Evolutionary conservation across 1,140 invertebrate genomes (phyloP).

Genomic region (Rhyzopertha dominica): DNA sequence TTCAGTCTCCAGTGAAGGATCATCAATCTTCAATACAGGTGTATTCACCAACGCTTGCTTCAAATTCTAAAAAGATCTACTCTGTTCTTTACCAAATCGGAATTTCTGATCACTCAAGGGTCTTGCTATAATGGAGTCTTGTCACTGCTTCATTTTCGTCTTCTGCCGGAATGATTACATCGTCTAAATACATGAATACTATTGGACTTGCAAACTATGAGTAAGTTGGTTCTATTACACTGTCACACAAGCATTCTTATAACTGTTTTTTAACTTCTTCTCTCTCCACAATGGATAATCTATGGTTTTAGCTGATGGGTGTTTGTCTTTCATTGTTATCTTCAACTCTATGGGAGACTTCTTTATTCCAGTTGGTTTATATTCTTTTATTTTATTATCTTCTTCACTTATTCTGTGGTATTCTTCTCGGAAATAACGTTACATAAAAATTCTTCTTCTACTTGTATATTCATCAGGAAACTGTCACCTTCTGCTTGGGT

Average conservation of each 20-base stretch:
- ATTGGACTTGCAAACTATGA: constrained; percentile 25
- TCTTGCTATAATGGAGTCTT: constrained; percentile 19
- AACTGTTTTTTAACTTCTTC: constrained; percentile 1
- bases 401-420: too few relatives aligned
- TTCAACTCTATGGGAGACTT: background rate
- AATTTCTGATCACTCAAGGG: constrained; percentile 20
- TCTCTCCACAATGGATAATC: constrained; percentile 9
- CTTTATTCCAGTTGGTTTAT: constrained; percentile 4
- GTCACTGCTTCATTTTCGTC: constrained; percentile 23
- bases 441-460: too few relatives aligned
- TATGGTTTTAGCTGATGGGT: background rate
- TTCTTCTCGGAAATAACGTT: too few relatives aligned
- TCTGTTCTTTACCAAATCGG: constrained; percentile 12
- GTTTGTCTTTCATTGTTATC: background rate
- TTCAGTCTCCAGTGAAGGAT: constrained; percentile 31
- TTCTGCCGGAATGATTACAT: constrained; percentile 28
- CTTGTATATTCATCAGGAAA: too few relatives aligned
- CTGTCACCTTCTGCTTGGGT: too few relatives aligned
- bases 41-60: constrained; percentile 21
- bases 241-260: too few relatives aligned
- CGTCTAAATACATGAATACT: constrained; percentile 36
- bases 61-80: constrained; percentile 16
- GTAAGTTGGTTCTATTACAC: constrained; percentile 10
- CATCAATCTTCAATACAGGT: constrained; percentile 39
- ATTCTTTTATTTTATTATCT: background rate